Evolutionary conservation across 2,113 vertebrate species (phyloP), one percentile per base, ranked within the genome.

Genomic region (Monarcha castaneiventris): DNA sequence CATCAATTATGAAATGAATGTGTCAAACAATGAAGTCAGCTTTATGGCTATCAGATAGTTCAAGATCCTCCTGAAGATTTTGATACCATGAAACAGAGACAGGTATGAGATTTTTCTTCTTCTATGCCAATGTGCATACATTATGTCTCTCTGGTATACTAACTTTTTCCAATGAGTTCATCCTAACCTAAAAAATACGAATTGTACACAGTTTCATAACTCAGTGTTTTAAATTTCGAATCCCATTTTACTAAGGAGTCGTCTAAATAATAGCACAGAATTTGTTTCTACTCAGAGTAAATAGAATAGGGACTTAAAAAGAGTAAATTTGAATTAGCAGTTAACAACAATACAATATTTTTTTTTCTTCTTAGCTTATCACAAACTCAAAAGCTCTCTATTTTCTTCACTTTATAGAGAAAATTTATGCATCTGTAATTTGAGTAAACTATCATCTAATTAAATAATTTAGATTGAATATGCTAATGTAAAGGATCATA

Each of bases 381-480:
- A 84, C 74, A 95, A 87, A 54, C 54, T 96, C 39, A 93, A 87
- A 97, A 93, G 78, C 73, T 95, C 41, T 72, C 30, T 75, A 8
- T 96, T 96, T 97, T 95, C 94, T 87, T 79, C 13, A 94, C 43
- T 69, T 93, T 92, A 90, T 27, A 85, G 23, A 73, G 80, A 91
- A 97, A 97, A 97, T 16, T 86, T 97, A 95, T 81, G 95, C 89
- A 96, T 97, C 95, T 96, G 73, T 97, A 97, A 97, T 97, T 97
- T 96, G 95, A 96, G 90, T 92, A 97, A 97, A 96, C 87, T 84
- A 94, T 96, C 71, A 89, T 82, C 94, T 96, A 97, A 97, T 97
- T 97, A 97, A 97, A 96, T 73, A 95, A 96, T 96, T 97, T 97
- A 97, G 92, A 97, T 96, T 97, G 94, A 97, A 96, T 97, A 96